Evolutionary conservation across 1,140 invertebrate genomes (phyloP).

Genomic region (Euura saliciscinereae): DNA sequence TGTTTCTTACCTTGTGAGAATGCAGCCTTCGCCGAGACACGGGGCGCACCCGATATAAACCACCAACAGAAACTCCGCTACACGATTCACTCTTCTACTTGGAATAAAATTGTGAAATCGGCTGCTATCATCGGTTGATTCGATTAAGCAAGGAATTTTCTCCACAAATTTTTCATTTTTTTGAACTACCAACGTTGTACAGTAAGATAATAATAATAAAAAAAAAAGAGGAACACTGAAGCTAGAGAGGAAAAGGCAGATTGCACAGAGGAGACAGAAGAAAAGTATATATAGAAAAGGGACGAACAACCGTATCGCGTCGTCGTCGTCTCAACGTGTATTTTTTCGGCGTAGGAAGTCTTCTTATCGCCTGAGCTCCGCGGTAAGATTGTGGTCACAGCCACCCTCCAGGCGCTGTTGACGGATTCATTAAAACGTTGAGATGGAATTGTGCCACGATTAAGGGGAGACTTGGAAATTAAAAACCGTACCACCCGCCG

Average conservation of each 20-base stretch:
- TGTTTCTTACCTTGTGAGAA: neutral
- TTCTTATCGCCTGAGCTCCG: constrained; percentile 40
- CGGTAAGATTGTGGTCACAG: constrained; percentile 40
- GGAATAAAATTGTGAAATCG: too few relatives aligned
- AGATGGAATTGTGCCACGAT: constrained; percentile 50
- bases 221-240: neutral
- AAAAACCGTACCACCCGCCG: constrained; percentile 26
- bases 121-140: too few relatives aligned
- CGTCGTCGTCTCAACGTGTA: neutral
- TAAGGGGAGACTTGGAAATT: constrained; percentile 30
- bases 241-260: neutral
- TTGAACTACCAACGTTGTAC: too few relatives aligned
- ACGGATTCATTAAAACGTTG: constrained; percentile 55
- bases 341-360: constrained; percentile 30
- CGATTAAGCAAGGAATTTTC: too few relatives aligned
- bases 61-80: too few relatives aligned
- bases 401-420: constrained; percentile 33
- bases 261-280: neutral
- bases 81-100: too few relatives aligned
- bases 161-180: too few relatives aligned
- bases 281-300: neutral
- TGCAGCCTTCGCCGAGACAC: too few relatives aligned
- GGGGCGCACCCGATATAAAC: too few relatives aligned
- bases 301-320: neutral
- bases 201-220: too few relatives aligned